Evolutionary conservation across 2,888 invertebrate genomes (phyloP).

Genomic region (Cosmorhoe ocellata): DNA sequence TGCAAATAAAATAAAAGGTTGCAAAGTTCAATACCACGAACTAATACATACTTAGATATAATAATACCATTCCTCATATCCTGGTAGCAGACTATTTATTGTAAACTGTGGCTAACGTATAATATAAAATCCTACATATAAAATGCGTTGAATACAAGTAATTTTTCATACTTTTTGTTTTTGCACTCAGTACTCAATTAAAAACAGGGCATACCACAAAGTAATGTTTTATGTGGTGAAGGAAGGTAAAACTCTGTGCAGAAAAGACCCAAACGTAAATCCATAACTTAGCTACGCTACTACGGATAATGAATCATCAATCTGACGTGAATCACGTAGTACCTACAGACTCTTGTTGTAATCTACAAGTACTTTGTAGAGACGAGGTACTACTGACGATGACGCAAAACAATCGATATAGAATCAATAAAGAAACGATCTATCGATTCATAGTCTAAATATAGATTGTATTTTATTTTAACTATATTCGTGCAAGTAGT

Average conservation of each 20-base stretch:
- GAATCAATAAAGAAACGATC: not conserved
- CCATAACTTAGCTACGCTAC: not conserved
- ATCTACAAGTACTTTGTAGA: conserved; percentile 9
- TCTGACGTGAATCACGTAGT: conserved; percentile 7
- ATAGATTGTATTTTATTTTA: not conserved
- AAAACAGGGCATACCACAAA: no score
- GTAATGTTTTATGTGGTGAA: no score
- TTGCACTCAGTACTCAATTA: no score
- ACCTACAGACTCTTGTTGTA: conserved; percentile 5
- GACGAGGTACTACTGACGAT: conserved; percentile 3
- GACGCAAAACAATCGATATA: conserved; percentile 3
- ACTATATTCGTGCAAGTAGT: no score
- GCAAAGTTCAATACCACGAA: conserved; percentile 12
- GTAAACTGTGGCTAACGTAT: no score
- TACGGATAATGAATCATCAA: conserved; percentile 11
- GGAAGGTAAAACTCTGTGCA: no score
- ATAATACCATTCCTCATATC: no score
- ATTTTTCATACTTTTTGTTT: no score
- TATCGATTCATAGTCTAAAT: not conserved
- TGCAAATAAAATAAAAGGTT: conserved; percentile 4
- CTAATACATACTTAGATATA: no score
- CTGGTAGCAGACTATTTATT: no score
- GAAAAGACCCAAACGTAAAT: not conserved
- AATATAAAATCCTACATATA: no score
- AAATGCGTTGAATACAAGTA: no score